phyloP scores from a whole-genome alignment of 2,113 vertebrate species.

The Ia io region DNA sequence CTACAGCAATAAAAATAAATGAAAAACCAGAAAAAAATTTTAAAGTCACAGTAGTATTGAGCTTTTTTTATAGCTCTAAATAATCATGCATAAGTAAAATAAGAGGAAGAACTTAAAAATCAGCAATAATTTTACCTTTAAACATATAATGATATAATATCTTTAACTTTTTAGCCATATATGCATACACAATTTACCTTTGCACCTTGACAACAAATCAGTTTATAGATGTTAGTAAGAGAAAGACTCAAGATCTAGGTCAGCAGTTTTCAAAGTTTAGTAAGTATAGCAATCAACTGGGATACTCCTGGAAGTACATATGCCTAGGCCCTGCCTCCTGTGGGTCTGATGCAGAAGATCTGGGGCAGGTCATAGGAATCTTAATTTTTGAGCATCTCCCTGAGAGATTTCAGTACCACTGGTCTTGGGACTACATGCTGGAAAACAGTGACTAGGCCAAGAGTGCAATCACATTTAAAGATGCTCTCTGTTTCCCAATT shows the following conservation, averaged over 20 bases:
- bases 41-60: not conserved
- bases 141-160: not conserved
- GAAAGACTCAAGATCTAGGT: not conserved
- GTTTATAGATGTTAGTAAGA: not conserved
- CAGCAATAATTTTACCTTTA: not conserved
- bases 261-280: not conserved
- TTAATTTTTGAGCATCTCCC: not conserved
- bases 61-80: not conserved
- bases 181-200: not conserved
- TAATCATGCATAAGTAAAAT: not conserved
- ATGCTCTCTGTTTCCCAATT: not conserved
- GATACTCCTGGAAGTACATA: not conserved
- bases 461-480: not conserved
- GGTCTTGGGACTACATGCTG: not conserved
- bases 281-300: not conserved
- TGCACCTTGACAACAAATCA: not conserved
- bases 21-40: not conserved
- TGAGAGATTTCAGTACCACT: not conserved
- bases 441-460: not conserved
- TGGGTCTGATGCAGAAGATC: not conserved
- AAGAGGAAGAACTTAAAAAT: not conserved
- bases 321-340: not conserved
- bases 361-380: not conserved
- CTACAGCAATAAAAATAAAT: constrained; percentile 1
- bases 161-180: not conserved